A percentile compares a stretch with the other conserved stretches of the same genome.
Conservation (phyloP, 2,113 vertebrate species). For the Cavia porcellus region DNA sequence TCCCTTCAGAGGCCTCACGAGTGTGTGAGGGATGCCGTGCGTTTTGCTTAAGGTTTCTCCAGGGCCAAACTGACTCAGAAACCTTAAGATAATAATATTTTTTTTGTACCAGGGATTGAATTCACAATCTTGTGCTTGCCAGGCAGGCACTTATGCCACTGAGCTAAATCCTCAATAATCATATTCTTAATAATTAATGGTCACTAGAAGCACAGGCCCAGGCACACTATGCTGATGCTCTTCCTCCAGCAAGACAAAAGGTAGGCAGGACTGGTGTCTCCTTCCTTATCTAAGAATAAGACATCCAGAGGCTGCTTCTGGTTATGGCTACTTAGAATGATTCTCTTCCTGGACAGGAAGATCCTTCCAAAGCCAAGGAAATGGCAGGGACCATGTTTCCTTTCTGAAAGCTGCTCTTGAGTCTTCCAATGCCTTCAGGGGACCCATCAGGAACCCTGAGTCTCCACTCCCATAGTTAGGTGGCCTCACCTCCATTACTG, state of each 20-base stretch:
- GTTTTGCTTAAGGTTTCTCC: background rate
- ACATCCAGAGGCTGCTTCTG: no score
- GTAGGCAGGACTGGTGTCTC: background rate
- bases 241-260: background rate
- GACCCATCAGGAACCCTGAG: background rate
- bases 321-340: background rate
- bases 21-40: background rate
- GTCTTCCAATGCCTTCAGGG: background rate
- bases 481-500: background rate
- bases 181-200: background rate
- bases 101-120: no score
- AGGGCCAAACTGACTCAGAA: background rate
- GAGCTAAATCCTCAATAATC: no score
- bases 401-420: background rate
- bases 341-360: background rate
- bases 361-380: background rate
- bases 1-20: background rate
- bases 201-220: background rate
- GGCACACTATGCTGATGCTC: background rate
- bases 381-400: background rate
- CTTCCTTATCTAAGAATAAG: background rate
- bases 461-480: background rate
- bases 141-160: no score
- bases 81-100: background rate
- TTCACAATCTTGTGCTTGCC: no score